A percentile compares a stretch with the other conserved stretches of the same genome.
Conservation (phyloP, 2,113 vertebrate genomes). For the Steatornis caripensis region DNA sequence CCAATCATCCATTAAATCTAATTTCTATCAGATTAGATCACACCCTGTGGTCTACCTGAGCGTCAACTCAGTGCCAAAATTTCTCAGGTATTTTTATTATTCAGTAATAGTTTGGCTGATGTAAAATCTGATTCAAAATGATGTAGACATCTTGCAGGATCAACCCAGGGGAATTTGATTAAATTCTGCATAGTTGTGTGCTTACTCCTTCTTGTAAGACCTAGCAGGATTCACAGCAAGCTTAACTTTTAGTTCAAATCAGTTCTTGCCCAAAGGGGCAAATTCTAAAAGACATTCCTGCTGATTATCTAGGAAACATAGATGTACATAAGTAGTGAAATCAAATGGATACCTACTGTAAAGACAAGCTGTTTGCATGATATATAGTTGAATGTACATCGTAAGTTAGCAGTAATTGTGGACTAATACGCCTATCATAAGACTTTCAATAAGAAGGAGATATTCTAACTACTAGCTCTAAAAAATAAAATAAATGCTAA, state of each 20-base stretch:
- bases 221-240: background rate
- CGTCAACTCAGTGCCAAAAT: background rate
- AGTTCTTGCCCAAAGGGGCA: background rate
- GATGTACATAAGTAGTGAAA: background rate
- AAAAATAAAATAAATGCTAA: background rate
- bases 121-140: background rate
- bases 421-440: background rate
- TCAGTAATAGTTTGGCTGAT: background rate
- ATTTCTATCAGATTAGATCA: background rate
- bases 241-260: background rate
- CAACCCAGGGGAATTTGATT: background rate
- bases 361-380: constrained; percentile 29
- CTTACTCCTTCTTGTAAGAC: background rate
- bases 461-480: background rate
- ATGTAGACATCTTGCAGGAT: background rate
- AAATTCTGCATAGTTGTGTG: background rate
- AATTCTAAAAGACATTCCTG: constrained; percentile 11
- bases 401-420: constrained; percentile 44
- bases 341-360: background rate
- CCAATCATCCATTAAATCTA: background rate
- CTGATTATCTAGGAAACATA: background rate
- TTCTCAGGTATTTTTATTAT: background rate
- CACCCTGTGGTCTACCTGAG: background rate
- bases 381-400: constrained; percentile 43
- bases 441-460: background rate